phyloP scores from a whole-genome alignment of 2,888 invertebrate genomes.

The Apamea monoglypha region DNA sequence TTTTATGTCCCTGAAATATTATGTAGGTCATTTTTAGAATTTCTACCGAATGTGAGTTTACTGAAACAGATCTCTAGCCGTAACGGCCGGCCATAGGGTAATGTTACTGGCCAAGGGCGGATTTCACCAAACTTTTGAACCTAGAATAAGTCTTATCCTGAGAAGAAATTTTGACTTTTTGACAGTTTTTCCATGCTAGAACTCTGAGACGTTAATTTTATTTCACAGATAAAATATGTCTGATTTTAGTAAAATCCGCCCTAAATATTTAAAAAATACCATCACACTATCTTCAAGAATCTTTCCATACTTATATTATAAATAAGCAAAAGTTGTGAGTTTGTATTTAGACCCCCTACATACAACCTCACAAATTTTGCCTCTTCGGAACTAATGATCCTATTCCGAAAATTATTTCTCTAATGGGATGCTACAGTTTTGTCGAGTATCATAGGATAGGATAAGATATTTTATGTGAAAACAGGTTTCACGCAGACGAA shows the following conservation, averaged over 20 bases:
- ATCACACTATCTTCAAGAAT: background rate
- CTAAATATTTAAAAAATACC: background rate
- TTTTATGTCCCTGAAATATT: constrained; percentile 92
- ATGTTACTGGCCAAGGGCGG: background rate
- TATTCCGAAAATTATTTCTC: background rate
- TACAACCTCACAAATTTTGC: no score
- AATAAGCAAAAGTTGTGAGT: no score
- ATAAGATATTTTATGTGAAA: no score
- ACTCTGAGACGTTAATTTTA: no score
- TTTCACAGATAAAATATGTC: background rate
- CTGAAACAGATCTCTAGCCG: background rate
- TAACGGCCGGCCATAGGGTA: background rate
- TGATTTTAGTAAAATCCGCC: no score
- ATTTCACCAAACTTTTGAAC: background rate
- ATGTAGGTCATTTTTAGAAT: background rate
- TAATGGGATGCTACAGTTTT: no score
- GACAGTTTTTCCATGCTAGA: background rate
- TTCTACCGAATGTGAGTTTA: background rate
- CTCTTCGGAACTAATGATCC: no score
- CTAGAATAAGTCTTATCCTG: background rate
- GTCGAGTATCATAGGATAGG: no score
- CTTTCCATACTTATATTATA: no score
- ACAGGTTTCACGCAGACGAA: no score
- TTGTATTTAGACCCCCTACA: no score
- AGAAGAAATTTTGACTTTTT: background rate